These are phyloP conservation scores for Metacarcinus magister DNA, from an alignment of 2,888 invertebrate species.

Conservation along the genomic window DNA sequence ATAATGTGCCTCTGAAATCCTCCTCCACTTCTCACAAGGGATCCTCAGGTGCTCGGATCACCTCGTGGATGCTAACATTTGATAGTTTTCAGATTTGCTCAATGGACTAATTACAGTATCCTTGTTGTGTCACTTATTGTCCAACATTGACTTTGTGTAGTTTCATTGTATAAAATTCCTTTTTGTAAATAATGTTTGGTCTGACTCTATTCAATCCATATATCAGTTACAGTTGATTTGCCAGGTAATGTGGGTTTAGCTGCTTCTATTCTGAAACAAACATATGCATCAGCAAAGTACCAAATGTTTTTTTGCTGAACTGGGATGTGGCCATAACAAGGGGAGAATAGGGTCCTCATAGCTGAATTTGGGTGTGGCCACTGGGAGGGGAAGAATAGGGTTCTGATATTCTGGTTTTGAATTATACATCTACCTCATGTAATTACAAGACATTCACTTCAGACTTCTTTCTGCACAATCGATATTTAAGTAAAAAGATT, in stretches of 20 bases:
- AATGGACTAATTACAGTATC: conserved; percentile 35
- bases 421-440: conserved; percentile 43
- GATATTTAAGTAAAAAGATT: background rate
- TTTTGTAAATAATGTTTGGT: background rate
- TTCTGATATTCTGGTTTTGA: conserved; percentile 19
- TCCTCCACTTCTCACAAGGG: background rate
- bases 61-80: conserved; percentile 9
- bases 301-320: background rate
- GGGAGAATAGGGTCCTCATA: background rate
- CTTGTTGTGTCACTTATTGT: conserved; percentile 6
- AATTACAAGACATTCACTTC: background rate
- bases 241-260: background rate
- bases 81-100: conserved; percentile 51
- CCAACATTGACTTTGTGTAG: conserved; percentile 30
- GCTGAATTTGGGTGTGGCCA: background rate
- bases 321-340: background rate
- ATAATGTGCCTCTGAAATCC: conserved; percentile 67
- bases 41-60: background rate
- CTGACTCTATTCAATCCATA: background rate
- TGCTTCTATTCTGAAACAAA: conserved; percentile 40
- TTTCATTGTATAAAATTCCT: background rate
- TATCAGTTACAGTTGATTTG: background rate
- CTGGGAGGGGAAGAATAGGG: background rate
- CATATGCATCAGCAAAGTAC: background rate
- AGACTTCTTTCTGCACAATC: background rate